Conservation (phyloP, 2,888 invertebrate genomes). For the Zaprionus obscuricornis region DNA sequence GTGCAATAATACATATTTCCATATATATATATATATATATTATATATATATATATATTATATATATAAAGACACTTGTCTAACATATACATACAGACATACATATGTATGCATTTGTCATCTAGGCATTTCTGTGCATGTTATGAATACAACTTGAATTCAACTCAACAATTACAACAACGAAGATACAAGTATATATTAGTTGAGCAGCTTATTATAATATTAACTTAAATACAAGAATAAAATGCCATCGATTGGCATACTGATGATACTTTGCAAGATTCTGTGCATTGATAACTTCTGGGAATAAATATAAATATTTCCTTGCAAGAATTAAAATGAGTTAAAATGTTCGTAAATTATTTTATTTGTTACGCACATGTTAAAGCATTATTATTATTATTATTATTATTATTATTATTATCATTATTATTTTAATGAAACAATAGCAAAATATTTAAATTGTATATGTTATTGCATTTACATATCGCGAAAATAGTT, state of each 20-base stretch:
- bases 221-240: conserved; percentile 21
- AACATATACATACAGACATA: conserved; percentile 30
- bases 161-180: conserved; percentile 50
- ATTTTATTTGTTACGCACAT: conserved; percentile 68
- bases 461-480: conserved; percentile 41
- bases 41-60: too few species aligned
- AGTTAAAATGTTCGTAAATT: too few species aligned
- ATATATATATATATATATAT: too few species aligned
- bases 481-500: conserved; percentile 47
- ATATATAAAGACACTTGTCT: too few species aligned
- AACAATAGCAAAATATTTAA: conserved; percentile 59
- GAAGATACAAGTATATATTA: conserved; percentile 45
- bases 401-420: neutral
- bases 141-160: neutral
- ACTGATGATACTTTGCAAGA: too few species aligned
- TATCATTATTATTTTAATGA: too few species aligned
- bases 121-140: neutral
- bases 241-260: too few species aligned
- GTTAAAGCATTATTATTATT: conserved; percentile 60
- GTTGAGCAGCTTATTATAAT: conserved; percentile 23
- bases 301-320: too few species aligned
- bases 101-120: conserved; percentile 19
- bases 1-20: too few species aligned
- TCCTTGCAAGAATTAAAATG: too few species aligned
- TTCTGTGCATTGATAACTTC: too few species aligned